Percentiles rank a stretch among this genome's conserved stretches.
phyloP scores from a whole-genome alignment of 2,888 invertebrate genomes.

The Orthonychiurus folsomi region DNA sequence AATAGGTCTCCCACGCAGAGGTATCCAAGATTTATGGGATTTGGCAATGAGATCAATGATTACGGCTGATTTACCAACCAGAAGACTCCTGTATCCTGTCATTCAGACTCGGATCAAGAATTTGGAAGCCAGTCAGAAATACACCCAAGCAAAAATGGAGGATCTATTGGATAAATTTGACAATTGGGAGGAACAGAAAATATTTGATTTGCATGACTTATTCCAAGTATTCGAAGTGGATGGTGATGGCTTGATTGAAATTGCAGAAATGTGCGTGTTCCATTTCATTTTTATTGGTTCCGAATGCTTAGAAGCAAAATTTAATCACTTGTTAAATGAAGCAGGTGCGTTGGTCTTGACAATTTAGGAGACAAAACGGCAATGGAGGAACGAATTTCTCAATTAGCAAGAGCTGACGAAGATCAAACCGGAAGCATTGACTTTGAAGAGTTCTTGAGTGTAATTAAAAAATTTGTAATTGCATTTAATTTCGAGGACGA shows the following conservation, averaged over 20 bases:
- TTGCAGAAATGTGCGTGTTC: conserved; percentile 33
- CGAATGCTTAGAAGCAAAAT: neutral
- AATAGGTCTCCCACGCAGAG: conserved; percentile 6
- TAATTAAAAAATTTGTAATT: conserved; percentile 15
- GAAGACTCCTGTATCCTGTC: conserved; percentile 19
- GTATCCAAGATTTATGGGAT: conserved; percentile 5
- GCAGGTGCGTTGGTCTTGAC: conserved; percentile 36
- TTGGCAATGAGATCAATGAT: conserved; percentile 11
- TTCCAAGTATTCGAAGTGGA: conserved; percentile 40
- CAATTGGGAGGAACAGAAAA: conserved; percentile 32
- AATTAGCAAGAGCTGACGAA: conserved; percentile 31
- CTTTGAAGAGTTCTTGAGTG: conserved; percentile 38
- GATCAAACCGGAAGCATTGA: conserved; percentile 39
- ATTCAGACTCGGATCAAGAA: conserved; percentile 33
- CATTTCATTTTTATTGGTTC: neutral
- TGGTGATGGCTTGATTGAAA: conserved; percentile 39
- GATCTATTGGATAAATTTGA: neutral
- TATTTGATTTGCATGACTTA: conserved; percentile 37
- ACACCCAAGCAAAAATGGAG: conserved; percentile 17
- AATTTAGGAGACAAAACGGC: conserved; percentile 35
- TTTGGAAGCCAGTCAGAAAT: conserved; percentile 35
- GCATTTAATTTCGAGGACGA: too few relatives aligned
- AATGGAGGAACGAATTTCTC: conserved; percentile 27
- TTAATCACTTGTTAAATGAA: neutral
- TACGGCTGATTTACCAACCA: conserved; percentile 7